Evolutionary conservation across 2,797 vertebrate species (phyloP), one percentile per base, ranked within the genome.

Genomic region (Mareca penelope): DNA sequence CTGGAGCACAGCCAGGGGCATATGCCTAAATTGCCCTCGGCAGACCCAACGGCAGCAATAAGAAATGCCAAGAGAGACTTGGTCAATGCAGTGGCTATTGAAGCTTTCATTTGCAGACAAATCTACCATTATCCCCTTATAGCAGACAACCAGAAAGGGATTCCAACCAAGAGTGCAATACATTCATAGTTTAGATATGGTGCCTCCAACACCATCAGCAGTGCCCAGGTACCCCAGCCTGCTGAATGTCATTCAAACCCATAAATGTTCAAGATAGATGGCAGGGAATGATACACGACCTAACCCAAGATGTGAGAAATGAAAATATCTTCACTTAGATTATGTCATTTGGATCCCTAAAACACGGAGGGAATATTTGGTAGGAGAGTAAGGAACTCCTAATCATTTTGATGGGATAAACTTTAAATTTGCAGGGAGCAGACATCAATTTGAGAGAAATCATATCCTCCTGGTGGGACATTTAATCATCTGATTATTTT

Each of bases 401-500:
- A 89, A 89, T 83, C 39, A 71, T 78, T 92, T 89, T 83, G 75
- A 80, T 80, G 50, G 85, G 76, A 78, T 63, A 59, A 88, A 83
- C 57, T 71, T 75, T 75, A 87, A 61, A 89, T 91, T 77, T 68
- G 37, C 64, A 57, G 44, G 39, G 87, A 63, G 60, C 71, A 89
- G 61, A 77, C 69, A 89, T 42, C 57, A 60, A 19, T 90, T 69
- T 81, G 67, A 86, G 69, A 93, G 46, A 79, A 94, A 94, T 79
- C 35, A 50, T 71, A 83, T 64, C 61, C 72, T 91, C 44, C 61
- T 78, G 50, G 61, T 67, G 57, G 35, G 65, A 85, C 12, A 2
- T 61, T 85, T 83, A 68, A 85, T 85, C 44, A 85, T 68, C 65
- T 69, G 79, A 78, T 89, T 93, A 71, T 80, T 96, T 61, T 69